Percentiles rank a stretch among this genome's conserved stretches.
Evolutionary conservation across 2,113 vertebrate species (phyloP).

Genomic region (Megaceryle maxima): DNA sequence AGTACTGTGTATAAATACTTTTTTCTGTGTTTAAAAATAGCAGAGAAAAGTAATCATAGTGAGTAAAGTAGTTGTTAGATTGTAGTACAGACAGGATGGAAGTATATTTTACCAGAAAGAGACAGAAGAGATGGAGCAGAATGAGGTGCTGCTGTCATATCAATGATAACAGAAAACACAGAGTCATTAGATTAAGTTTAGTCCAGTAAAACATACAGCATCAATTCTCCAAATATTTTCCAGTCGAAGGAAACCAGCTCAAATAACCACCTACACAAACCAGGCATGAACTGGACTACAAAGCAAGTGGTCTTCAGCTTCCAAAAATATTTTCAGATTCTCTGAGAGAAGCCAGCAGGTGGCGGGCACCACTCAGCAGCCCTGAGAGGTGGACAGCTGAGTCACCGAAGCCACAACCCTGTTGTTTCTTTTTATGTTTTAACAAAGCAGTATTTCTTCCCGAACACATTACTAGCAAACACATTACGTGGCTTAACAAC

Average conservation of each 20-base stretch:
- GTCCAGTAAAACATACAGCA: background rate
- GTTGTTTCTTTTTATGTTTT: background rate
- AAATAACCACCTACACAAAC: background rate
- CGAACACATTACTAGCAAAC: background rate
- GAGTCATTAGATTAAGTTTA: background rate
- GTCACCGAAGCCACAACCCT: background rate
- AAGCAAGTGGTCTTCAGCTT: background rate
- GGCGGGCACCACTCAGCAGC: background rate
- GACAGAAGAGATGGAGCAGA: background rate
- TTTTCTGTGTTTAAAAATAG: background rate
- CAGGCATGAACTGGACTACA: background rate
- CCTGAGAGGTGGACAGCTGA: background rate
- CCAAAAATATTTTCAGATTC: background rate
- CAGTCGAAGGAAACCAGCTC: background rate
- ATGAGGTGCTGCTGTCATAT: background rate
- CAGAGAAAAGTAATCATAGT: background rate
- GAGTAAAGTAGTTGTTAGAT: background rate
- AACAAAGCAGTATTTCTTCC: background rate
- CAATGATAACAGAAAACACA: background rate
- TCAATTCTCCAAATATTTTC: background rate
- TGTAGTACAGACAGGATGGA: background rate
- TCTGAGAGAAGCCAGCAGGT: background rate
- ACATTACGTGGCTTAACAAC: background rate
- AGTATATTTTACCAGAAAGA: background rate
- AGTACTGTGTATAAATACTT: background rate